A percentile compares a stretch with the other conserved stretches of the same genome.
Evolutionary conservation across 2,888 invertebrate species (phyloP).

Genomic region (Eristalis pertinax): DNA sequence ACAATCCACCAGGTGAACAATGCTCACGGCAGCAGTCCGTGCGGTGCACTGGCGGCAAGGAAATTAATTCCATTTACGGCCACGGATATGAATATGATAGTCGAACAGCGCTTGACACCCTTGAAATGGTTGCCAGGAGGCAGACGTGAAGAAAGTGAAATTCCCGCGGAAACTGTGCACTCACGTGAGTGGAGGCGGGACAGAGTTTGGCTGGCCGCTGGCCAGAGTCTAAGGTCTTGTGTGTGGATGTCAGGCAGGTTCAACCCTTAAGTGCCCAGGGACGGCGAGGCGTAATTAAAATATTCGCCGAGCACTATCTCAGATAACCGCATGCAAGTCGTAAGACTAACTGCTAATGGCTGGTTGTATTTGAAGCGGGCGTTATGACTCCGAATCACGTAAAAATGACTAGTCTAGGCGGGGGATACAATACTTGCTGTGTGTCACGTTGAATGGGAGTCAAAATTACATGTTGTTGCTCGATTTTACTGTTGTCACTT

Average conservation of each 20-base stretch:
- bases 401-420: not conserved
- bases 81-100: constrained; percentile 44
- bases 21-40: constrained; percentile 18
- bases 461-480: not conserved
- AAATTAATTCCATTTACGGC: constrained; percentile 60
- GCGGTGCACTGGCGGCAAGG: constrained; percentile 17
- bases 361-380: not conserved
- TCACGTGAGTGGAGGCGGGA: constrained; percentile 16
- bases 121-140: constrained; percentile 47
- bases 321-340: not conserved
- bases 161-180: constrained; percentile 46
- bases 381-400: not conserved
- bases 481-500: not conserved
- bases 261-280: not conserved
- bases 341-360: not conserved
- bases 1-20: constrained; percentile 30
- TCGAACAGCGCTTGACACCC: constrained; percentile 54
- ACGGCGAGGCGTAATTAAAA: not conserved
- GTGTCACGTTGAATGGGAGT: not conserved
- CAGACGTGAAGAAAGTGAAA: constrained; percentile 53
- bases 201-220: not conserved
- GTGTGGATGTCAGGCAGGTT: not conserved
- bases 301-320: not conserved
- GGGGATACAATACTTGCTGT: not conserved
- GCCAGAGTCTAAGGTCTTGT: not conserved